Evolutionary conservation across 1,140 invertebrate genomes (phyloP).

Genomic region (Drosophila pandora): DNA sequence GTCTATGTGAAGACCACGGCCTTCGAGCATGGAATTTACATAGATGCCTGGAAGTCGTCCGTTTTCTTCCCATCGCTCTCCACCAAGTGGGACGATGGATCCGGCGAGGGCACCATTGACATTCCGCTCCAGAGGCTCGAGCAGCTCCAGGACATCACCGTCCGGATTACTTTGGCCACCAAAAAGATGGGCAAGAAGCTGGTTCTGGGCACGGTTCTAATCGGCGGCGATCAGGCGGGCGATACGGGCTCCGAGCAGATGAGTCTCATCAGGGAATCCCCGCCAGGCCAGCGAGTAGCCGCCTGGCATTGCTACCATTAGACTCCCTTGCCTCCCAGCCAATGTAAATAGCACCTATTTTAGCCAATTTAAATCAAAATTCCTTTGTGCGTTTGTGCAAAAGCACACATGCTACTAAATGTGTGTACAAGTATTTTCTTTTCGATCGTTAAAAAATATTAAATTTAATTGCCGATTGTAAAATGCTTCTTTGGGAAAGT

Average conservation of each 20-base stretch:
- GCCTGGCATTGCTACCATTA: slow-evolving; percentile 75
- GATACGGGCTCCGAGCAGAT: slow-evolving; percentile 62
- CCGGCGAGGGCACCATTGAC: slow-evolving; percentile 74
- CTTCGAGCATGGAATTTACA: slow-evolving; percentile 87
- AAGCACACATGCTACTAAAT: slow-evolving; percentile 5
- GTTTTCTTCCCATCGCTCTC: slow-evolving; percentile 88
- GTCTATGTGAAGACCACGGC: slow-evolving; percentile 91
- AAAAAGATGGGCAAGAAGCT: slow-evolving; percentile 86
- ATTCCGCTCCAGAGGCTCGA: slow-evolving; percentile 64
- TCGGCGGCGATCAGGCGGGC: slow-evolving; percentile 42
- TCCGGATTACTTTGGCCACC: slow-evolving; percentile 72
- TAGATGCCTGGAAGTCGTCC: slow-evolving; percentile 90
- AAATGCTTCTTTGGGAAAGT: slow-evolving; percentile 43
- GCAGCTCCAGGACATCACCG: slow-evolving; percentile 63
- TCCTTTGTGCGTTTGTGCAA: slow-evolving; percentile 1
- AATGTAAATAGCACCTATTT: slow-evolving; percentile 41
- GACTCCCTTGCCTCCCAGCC: slow-evolving; percentile 4
- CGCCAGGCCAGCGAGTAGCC: slow-evolving; percentile 61
- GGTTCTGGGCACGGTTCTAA: slow-evolving; percentile 74
- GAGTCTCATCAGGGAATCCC: slow-evolving; percentile 50
- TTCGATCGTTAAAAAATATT: slow-evolving; percentile 44
- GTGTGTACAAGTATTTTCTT: slow-evolving; percentile 30
- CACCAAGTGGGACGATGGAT: slow-evolving; percentile 85
- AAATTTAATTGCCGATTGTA: slow-evolving; percentile 48
- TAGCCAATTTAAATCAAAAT: slow-evolving; percentile 21